Base-by-base conservation (phyloP, 2,113 vertebrate genomes). In the Leucosticte australis region DNA sequence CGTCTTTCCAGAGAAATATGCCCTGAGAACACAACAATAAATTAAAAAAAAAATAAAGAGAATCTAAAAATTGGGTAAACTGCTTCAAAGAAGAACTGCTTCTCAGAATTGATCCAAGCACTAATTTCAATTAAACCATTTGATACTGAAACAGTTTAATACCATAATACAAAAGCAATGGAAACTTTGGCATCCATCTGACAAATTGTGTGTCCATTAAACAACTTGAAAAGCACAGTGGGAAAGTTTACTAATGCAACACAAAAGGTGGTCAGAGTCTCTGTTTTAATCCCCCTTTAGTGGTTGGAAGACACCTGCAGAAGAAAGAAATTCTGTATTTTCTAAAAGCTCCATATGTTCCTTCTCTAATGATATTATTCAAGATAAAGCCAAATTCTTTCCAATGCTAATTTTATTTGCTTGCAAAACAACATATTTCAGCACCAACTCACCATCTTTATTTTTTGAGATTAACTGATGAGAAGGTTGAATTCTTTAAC, bases 201-300 rank as follows among this genome's bases (percentile, higher is more conserved):
- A 73, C 17, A 4, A 91, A 86, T 65, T 74, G 53, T 71, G 92
- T 71, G 80, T 88, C 95, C 13, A 59, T 94, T 87, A 90, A 83
- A 35, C 16, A 83, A 91, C 46, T 67, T 95, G 60, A 42, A 96
- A 94, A 96, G 62, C 49, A 70, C 17, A 83, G 74, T n/a, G 83
- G 62, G 80, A 94, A 57, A 64, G 15, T 93, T 95, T 94, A 94
- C 60, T 88, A 96, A 76, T 75, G 80, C 23, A 80, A 81, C 27
- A 92, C 30, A 80, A 95, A 94, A 92, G 37, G 13, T 80, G 30
- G 62, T 93, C 69, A 92, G 31, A 90, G 50, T 87, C 81, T 44
- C 47, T 92, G 56, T 24, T 67, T 67, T 42, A 91, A 88, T 93
- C 47, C 35, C 16, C 15, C 31, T 39, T 59, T 30, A 57, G 19